Base-by-base conservation (phyloP, 2,113 vertebrate genomes). In the Hydrolagus affinis region DNA sequence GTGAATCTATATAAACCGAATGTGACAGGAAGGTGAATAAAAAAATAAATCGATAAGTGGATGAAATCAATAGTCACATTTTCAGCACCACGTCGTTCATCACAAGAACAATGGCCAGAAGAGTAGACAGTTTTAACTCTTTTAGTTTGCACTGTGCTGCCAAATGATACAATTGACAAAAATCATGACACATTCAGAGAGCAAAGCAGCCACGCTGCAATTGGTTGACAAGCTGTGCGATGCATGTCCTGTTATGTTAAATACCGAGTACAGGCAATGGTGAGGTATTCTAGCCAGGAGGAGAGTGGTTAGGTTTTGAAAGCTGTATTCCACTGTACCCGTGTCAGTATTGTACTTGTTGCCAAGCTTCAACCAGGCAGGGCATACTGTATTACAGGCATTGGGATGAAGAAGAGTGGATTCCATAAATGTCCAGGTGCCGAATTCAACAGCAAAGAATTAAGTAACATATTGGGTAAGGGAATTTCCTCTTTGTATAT, bases 191-290 rank as follows among this genome's bases (percentile, higher is more conserved):
- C 60, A 28, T 83, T 66, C 77, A 19, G 23, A 83, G 62, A 66
- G 78, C 62, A 68, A 68, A 17, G 14, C 78, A 83, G 78, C 64
- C 62, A 32, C 59, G 66, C 66, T 83, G 62, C 66, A 83, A 83
- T 83, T 83, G 78, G 78, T 62, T 83, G 78, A 83, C 66, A 62
- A 83, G 78, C 78, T 83, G 62, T 30, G 78, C 66, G 78, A 83
- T 83, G 78, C 78, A 83, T 60, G 66, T 83, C 78, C 78, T 66
- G 78, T 83, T 75, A 75, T 75, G 73, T 75, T 83, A 83, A 83
- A 28, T 32, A 66, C 78, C 30, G 78, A 30, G 66, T 83, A 66
- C 78, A 66, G 25, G 64, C 78, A 83, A 83, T 83, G 78, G 78
- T 83, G 62, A 64, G 66, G 62, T 62, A 19, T 83, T 64, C 60